A percentile compares a stretch with the other conserved stretches of the same genome.
These are phyloP conservation scores for Eupithecia vulgata DNA, from an alignment of 2,888 invertebrate genomes.

Conservation along the genomic window DNA sequence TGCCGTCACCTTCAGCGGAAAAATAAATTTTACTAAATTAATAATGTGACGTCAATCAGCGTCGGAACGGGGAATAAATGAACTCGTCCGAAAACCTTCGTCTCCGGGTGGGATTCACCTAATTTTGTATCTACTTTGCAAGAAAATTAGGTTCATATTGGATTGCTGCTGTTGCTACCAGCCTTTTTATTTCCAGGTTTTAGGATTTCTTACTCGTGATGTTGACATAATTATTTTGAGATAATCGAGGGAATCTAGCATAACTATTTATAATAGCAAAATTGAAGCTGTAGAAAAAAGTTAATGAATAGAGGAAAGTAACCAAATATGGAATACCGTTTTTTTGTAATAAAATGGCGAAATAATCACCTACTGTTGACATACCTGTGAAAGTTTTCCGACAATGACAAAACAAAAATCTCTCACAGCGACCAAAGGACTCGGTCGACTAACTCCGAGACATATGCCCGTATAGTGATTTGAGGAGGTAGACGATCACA, in stretches of 20 bases:
- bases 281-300: neutral
- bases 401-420: too few relatives aligned
- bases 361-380: too few relatives aligned
- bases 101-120: conserved; percentile 3
- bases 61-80: conserved; percentile 28
- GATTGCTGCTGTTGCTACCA: neutral
- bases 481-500: too few relatives aligned
- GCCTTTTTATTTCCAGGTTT: neutral
- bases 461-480: too few relatives aligned
- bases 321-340: too few relatives aligned
- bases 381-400: too few relatives aligned
- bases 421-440: too few relatives aligned
- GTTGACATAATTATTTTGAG: neutral
- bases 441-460: too few relatives aligned
- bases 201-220: neutral
- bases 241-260: neutral
- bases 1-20: conserved; percentile 21
- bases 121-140: neutral
- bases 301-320: too few relatives aligned
- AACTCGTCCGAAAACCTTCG: conserved; percentile 7
- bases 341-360: too few relatives aligned
- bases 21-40: conserved; percentile 24
- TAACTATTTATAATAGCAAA: neutral
- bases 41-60: conserved; percentile 38
- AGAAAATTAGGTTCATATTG: conserved; percentile 18